phyloP scores from a whole-genome alignment of 2,797 vertebrate genomes.

The Denticeps clupeoides region DNA sequence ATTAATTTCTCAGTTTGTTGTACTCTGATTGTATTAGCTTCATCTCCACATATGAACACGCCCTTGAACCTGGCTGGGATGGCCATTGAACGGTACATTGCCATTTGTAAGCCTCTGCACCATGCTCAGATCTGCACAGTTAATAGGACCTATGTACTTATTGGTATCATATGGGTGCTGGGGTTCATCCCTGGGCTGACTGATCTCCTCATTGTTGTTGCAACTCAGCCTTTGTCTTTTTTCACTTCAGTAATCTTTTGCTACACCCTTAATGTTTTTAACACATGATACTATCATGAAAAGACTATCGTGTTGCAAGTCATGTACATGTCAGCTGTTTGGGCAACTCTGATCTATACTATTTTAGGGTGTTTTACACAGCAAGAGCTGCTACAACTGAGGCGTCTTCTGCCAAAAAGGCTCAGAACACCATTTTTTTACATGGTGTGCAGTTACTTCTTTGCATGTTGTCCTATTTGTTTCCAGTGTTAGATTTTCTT shows the following conservation, averaged over 20 bases:
- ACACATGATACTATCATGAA: slow-evolving; percentile 20
- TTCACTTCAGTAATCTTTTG: slow-evolving; percentile 33
- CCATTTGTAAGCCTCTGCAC: slow-evolving; percentile 39
- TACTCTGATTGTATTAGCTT: slow-evolving; percentile 27
- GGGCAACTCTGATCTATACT: slow-evolving; percentile 41
- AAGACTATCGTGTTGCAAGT: slow-evolving; percentile 34
- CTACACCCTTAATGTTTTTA: slow-evolving; percentile 24
- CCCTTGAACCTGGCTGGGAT: slow-evolving; percentile 54
- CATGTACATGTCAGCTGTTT: slow-evolving; percentile 34
- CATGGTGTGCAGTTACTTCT: slow-evolving; percentile 45
- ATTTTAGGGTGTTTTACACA: slow-evolving; percentile 30
- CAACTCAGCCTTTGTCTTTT: slow-evolving; percentile 28
- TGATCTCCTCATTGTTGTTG: slow-evolving; percentile 34
- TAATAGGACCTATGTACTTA: slow-evolving; percentile 35
- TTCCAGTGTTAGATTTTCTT: slow-evolving; percentile 15
- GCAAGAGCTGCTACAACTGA: slow-evolving; percentile 22
- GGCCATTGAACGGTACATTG: slow-evolving; percentile 49
- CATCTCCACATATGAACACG: slow-evolving; percentile 41
- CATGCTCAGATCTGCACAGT: slow-evolving; percentile 41
- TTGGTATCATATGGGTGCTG: slow-evolving; percentile 43
- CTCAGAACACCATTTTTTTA: slow-evolving; percentile 46
- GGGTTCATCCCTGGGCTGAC: slow-evolving; percentile 36
- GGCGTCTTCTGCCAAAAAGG: slow-evolving; percentile 32
- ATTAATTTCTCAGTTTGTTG: slow-evolving; percentile 35
- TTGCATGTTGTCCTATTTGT: slow-evolving; percentile 35